Conservation (phyloP, 1,140 invertebrate species). For the Ceratosolen solmsi region DNA sequence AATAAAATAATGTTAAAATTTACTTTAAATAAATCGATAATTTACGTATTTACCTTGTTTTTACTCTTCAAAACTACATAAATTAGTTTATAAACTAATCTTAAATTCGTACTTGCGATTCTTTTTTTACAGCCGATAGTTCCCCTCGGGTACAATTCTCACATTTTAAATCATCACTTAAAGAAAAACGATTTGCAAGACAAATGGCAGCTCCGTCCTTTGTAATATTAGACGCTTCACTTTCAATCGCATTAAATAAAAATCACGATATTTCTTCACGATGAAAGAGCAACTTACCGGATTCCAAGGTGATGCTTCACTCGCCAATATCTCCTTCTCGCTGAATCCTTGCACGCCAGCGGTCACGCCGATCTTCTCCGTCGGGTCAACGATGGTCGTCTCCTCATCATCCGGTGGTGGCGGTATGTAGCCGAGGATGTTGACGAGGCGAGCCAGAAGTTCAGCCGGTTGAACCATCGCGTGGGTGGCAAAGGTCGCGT, state of each 20-base stretch:
- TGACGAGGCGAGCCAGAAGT: constrained; percentile 82
- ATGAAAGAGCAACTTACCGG: constrained; percentile 16
- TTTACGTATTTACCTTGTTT: too few species aligned
- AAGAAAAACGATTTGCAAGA: too few species aligned
- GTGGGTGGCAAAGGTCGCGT: constrained; percentile 79
- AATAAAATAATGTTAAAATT: too few species aligned
- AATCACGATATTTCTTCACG: neutral
- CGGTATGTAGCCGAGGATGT: constrained; percentile 80
- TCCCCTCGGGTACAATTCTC: too few species aligned
- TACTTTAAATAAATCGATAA: too few species aligned
- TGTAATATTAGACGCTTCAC: too few species aligned
- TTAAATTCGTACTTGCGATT: too few species aligned
- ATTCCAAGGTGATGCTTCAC: constrained; percentile 70
- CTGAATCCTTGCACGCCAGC: constrained; percentile 78
- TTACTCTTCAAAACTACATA: too few species aligned
- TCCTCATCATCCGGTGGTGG: constrained; percentile 67
- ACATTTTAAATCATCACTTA: too few species aligned
- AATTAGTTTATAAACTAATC: too few species aligned
- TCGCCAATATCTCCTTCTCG: constrained; percentile 80
- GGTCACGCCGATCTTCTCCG: neutral
- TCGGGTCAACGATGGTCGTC: constrained; percentile 45
- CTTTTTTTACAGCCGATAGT: too few species aligned
- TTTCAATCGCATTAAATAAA: too few species aligned
- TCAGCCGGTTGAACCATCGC: constrained; percentile 81
- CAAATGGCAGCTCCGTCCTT: neutral